Conservation (phyloP, 1,140 invertebrate species). For the Papilio helenus region DNA sequence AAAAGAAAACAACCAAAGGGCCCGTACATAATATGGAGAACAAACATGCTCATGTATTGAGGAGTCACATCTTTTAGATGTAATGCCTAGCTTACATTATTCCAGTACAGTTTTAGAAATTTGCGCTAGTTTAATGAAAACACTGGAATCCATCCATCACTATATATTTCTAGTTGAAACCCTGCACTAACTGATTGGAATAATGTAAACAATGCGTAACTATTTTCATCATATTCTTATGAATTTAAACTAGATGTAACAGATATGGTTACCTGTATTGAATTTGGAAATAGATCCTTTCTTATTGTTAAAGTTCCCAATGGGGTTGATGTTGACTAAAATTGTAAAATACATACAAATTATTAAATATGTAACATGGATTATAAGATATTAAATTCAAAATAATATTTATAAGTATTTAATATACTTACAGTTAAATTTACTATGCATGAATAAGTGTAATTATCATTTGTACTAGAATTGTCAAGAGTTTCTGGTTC, state of each 20-base stretch:
- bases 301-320: slow-evolving; percentile 42
- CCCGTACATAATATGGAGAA: too few species aligned
- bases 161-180: too few species aligned
- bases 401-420: neutral
- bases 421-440: slow-evolving; percentile 20
- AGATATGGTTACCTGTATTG: slow-evolving; percentile 6
- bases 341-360: neutral
- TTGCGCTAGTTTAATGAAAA: too few species aligned
- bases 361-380: neutral
- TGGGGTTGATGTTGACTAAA: slow-evolving; percentile 12
- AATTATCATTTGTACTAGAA: neutral
- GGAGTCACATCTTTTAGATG: too few species aligned
- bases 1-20: too few species aligned
- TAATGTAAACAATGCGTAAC: too few species aligned
- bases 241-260: neutral
- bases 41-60: too few species aligned
- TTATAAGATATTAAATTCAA: neutral
- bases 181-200: too few species aligned
- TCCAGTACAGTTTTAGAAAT: too few species aligned
- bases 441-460: slow-evolving; percentile 2
- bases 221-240: too few species aligned
- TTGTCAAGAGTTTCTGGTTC: neutral
- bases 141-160: too few species aligned
- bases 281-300: slow-evolving; percentile 47
- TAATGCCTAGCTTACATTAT: too few species aligned